Evolutionary conservation across 2,888 invertebrate genomes (phyloP).

Genomic region (Deilephila porcellus): DNA sequence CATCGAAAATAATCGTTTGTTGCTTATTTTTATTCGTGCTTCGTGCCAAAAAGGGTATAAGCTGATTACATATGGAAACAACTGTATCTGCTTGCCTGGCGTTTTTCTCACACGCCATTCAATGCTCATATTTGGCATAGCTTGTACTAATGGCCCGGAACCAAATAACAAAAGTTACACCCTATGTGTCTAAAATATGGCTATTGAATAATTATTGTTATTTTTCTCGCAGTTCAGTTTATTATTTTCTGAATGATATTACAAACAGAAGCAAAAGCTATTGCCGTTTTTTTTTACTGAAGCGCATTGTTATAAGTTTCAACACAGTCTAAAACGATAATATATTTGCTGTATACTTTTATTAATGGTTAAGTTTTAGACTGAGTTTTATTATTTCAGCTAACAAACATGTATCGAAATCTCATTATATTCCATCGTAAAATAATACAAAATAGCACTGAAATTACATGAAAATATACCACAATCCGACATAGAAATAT

Average conservation of each 20-base stretch:
- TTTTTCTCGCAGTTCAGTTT: not conserved
- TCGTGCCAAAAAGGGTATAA: conserved; percentile 8
- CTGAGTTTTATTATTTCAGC: too few species aligned
- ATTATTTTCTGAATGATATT: too few species aligned
- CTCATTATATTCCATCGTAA: too few species aligned
- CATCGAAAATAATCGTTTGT: conserved; percentile 7
- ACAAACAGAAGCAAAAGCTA: too few species aligned
- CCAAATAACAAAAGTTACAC: not conserved
- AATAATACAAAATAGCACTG: too few species aligned
- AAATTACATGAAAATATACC: not conserved
- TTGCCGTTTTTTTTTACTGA: too few species aligned
- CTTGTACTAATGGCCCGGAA: not conserved
- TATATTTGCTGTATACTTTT: too few species aligned
- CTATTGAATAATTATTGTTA: not conserved
- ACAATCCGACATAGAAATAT: not conserved
- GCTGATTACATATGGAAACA: conserved; percentile 13
- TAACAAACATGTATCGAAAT: too few species aligned
- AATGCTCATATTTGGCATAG: not conserved
- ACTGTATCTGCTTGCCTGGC: not conserved
- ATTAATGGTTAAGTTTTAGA: too few species aligned
- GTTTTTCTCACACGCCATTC: not conserved
- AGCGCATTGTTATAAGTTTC: too few species aligned
- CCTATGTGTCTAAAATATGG: not conserved
- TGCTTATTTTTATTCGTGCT: conserved; percentile 22
- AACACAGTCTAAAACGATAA: too few species aligned